phyloP scores from a whole-genome alignment of 1,140 invertebrate genomes.

The Lepidurus arcticus region DNA sequence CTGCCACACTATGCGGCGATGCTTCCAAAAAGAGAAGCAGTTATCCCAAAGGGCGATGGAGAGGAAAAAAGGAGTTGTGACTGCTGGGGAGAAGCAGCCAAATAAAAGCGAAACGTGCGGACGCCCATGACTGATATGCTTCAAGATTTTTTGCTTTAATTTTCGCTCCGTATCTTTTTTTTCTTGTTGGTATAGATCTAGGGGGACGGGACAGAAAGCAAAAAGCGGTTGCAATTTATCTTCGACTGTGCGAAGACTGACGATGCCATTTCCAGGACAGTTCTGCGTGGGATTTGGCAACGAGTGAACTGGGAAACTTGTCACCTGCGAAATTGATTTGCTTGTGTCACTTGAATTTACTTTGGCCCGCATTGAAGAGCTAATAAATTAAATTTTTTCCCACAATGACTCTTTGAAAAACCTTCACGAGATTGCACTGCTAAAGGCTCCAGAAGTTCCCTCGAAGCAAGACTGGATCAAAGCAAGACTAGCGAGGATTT shows the following conservation, averaged over 20 bases:
- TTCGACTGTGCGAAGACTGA: neutral
- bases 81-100: neutral
- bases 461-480: no score
- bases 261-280: neutral
- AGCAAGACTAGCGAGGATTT: no score
- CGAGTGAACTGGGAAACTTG: conserved; percentile 10
- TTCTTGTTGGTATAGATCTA: neutral
- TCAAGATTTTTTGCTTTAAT: conserved; percentile 2
- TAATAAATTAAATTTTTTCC: neutral
- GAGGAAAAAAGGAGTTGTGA: neutral
- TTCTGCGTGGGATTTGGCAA: conserved; percentile 8
- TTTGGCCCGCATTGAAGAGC: neutral
- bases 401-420: neutral
- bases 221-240: neutral
- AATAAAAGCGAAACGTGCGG: neutral
- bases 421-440: neutral
- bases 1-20: neutral
- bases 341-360: neutral
- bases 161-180: neutral
- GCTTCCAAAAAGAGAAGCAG: no score
- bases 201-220: neutral
- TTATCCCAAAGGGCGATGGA: neutral
- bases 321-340: neutral
- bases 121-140: conserved; percentile 13
- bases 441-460: no score